These are phyloP conservation scores for Barbus barbus DNA, from an alignment of 2,113 vertebrate species.

Conservation along the genomic window DNA sequence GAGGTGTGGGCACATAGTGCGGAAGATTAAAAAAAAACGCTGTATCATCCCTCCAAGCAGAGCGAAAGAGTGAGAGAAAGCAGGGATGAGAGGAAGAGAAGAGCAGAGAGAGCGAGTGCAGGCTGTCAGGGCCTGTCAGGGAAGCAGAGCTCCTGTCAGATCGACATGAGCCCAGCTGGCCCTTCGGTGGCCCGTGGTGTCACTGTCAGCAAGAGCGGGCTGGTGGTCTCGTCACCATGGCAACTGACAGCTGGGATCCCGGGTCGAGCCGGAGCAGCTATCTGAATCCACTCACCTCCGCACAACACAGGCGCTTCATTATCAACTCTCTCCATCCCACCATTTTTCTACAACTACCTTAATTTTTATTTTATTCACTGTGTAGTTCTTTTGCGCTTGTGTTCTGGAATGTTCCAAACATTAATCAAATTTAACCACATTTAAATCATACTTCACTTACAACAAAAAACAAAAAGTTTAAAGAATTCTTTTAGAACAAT, in stretches of 20 bases:
- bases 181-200: slow-evolving; percentile 53
- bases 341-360: not conserved
- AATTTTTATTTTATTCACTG: too few species aligned
- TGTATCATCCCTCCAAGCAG: slow-evolving; percentile 31
- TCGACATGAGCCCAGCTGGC: slow-evolving; percentile 31
- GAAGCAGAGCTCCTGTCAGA: slow-evolving; percentile 48
- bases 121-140: slow-evolving; percentile 50
- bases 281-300: slow-evolving; percentile 32
- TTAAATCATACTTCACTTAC: too few species aligned
- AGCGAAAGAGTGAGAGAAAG: slow-evolving; percentile 16
- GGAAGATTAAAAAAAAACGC: not conserved
- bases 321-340: slow-evolving; percentile 11
- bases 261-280: slow-evolving; percentile 11
- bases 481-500: too few species aligned
- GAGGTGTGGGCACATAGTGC: slow-evolving; percentile 45
- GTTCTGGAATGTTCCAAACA: too few species aligned
- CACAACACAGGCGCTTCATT: slow-evolving; percentile 38
- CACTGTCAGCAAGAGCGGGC: slow-evolving; percentile 53
- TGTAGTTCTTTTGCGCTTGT: too few species aligned
- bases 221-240: slow-evolving; percentile 46
- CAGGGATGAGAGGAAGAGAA: slow-evolving; percentile 6
- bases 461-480: too few species aligned
- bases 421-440: too few species aligned
- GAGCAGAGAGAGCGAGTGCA: slow-evolving; percentile 13
- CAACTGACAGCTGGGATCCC: slow-evolving; percentile 48